Conservation (phyloP, 2,113 vertebrate genomes). For the Dipodomys merriami region DNA sequence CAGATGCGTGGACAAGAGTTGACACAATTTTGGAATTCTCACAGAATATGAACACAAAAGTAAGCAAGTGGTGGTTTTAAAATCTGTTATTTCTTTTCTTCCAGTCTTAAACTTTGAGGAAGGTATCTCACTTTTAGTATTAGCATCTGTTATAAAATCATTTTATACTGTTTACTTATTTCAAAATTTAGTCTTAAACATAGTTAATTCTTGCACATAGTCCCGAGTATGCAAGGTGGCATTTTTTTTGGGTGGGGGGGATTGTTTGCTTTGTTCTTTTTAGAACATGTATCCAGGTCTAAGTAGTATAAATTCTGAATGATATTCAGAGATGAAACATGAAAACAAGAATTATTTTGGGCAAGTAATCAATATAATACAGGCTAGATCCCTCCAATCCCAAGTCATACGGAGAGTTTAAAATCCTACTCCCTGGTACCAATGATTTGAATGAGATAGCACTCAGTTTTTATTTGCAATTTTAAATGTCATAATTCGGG, state of each 20-base stretch:
- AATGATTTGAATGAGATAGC: constrained; percentile 74
- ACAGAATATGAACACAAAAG: constrained; percentile 99
- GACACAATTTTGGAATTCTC: constrained; percentile 99
- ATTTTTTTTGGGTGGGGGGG: constrained; percentile 42
- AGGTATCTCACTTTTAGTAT: constrained; percentile 88
- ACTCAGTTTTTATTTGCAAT: constrained; percentile 75
- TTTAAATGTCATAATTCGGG: constrained; percentile 80
- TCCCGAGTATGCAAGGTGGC: constrained; percentile 76
- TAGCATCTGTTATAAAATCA: constrained; percentile 81
- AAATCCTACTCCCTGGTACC: constrained; percentile 67
- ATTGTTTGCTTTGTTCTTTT: constrained; percentile 32
- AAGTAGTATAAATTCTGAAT: constrained; percentile 77
- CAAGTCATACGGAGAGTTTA: constrained; percentile 73
- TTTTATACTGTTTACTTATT: constrained; percentile 80
- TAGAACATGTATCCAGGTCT: constrained; percentile 74
- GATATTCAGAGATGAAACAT: constrained; percentile 70
- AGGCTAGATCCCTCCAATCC: constrained; percentile 73
- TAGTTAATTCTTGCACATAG: constrained; percentile 79
- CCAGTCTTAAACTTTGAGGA: constrained; percentile 92
- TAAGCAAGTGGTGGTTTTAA: constrained; percentile 86
- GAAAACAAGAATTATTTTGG: constrained; percentile 69
- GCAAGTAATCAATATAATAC: constrained; percentile 74
- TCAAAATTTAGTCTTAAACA: constrained; percentile 80
- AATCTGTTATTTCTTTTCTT: constrained; percentile 85
- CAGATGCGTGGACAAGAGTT: constrained; percentile 98